A percentile compares a stretch with the other conserved stretches of the same genome.
Evolutionary conservation across 2,888 invertebrate genomes (phyloP).

Genomic region (Pterostichus niger): DNA sequence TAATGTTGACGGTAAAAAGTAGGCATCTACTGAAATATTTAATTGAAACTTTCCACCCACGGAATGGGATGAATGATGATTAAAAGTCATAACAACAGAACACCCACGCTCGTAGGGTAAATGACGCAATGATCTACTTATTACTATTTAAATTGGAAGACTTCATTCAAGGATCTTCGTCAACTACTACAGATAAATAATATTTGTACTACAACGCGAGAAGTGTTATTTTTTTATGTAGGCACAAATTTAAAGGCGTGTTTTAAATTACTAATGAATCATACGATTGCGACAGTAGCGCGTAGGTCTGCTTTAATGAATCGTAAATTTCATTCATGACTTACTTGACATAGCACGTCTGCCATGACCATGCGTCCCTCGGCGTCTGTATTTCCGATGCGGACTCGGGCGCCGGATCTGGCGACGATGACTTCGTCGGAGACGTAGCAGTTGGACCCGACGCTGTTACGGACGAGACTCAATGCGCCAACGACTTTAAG

Average conservation of each 20-base stretch:
- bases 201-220: background rate
- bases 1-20: too few species aligned
- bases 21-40: too few species aligned
- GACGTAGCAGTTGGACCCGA: conserved; percentile 93
- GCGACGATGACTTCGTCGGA: conserved; percentile 93
- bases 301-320: conserved; percentile 53
- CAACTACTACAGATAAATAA: too few species aligned
- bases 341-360: conserved; percentile 89
- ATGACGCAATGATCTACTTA: too few species aligned
- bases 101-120: too few species aligned
- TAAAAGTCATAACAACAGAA: too few species aligned
- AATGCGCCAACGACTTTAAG: conserved; percentile 90
- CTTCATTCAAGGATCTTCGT: background rate
- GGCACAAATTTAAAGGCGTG: conserved; percentile 28
- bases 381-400: conserved; percentile 96
- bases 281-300: conserved; percentile 25
- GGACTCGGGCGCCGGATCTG: conserved; percentile 89
- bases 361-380: conserved; percentile 97
- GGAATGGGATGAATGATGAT: too few species aligned
- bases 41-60: too few species aligned
- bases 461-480: conserved; percentile 93
- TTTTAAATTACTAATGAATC: conserved; percentile 28
- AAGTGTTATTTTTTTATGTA: conserved; percentile 1
- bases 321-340: conserved; percentile 69
- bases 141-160: too few species aligned